A percentile compares a stretch with the other conserved stretches of the same genome.
These are phyloP conservation scores for Conopomorpha cramerella DNA, from an alignment of 1,140 invertebrate species.

Conservation along the genomic window DNA sequence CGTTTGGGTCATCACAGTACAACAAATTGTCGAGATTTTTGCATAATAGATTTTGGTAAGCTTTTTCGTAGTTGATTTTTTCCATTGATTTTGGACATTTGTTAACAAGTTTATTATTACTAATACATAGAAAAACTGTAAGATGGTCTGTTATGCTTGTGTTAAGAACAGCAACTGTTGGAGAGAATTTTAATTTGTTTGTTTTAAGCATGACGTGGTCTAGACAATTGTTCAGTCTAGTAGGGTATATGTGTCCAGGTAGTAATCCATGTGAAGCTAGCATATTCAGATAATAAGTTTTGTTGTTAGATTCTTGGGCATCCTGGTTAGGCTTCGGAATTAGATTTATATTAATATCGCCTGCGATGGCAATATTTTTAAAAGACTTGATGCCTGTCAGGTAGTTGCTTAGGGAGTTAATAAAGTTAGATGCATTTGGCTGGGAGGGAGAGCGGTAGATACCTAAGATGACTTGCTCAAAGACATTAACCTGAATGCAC, in stretches of 20 bases:
- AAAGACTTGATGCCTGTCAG: background rate
- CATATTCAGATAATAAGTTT: constrained; percentile 1
- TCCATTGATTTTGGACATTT: constrained; percentile 71
- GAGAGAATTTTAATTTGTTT: background rate
- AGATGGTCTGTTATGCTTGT: background rate
- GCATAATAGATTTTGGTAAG: background rate
- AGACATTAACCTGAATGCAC: background rate
- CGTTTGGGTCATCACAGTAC: background rate
- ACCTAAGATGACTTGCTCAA: background rate
- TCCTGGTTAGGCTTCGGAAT: background rate
- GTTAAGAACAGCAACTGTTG: background rate
- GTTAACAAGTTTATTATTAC: constrained; percentile 34
- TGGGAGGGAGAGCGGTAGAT: constrained; percentile 3
- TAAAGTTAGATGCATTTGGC: background rate
- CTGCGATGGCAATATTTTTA: background rate
- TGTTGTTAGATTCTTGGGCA: background rate
- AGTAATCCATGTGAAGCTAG: background rate
- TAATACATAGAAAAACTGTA: background rate
- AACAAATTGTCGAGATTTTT: background rate
- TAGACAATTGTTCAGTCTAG: background rate
- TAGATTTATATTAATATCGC: constrained; percentile 4
- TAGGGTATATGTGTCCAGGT: constrained; percentile 1
- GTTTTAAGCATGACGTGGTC: constrained; percentile 1
- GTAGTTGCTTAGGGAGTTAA: background rate
- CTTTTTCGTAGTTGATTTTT: constrained; percentile 17